Percentiles rank a stretch among this genome's conserved stretches.
phyloP scores from a whole-genome alignment of 2,113 vertebrate species.

The Tenebrosternarchus preto region DNA sequence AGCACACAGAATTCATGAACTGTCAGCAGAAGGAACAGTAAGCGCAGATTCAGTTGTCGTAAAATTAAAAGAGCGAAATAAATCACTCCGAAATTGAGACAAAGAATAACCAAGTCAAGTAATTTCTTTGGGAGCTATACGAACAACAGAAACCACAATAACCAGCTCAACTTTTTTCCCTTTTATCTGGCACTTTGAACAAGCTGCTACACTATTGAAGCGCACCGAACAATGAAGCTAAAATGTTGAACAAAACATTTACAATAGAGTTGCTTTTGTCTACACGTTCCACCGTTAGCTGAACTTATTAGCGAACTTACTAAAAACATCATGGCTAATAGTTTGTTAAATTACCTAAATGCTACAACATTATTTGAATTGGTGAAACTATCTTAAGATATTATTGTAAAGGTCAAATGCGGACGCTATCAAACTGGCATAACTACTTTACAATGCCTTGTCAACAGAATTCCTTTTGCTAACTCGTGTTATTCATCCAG shows the following conservation, averaged over 20 bases:
- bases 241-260: too few species aligned
- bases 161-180: too few species aligned
- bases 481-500: constrained; percentile 53
- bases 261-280: too few species aligned
- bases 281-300: too few species aligned
- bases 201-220: background rate
- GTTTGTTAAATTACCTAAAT: background rate
- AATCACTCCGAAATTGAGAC: background rate
- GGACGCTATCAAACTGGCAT: background rate
- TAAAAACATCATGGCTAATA: too few species aligned
- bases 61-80: background rate
- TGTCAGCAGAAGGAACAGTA: background rate
- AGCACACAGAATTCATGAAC: too few species aligned
- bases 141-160: background rate
- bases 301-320: too few species aligned
- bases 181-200: too few species aligned
- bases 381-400: background rate
- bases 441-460: constrained; percentile 28
- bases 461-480: constrained; percentile 20
- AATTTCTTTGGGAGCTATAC: background rate
- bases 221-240: too few species aligned
- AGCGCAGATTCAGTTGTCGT: background rate
- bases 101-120: background rate
- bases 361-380: too few species aligned
- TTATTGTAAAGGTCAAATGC: background rate